phyloP scores from a whole-genome alignment of 2,113 vertebrate genomes.

The Nycticebus coucang region DNA sequence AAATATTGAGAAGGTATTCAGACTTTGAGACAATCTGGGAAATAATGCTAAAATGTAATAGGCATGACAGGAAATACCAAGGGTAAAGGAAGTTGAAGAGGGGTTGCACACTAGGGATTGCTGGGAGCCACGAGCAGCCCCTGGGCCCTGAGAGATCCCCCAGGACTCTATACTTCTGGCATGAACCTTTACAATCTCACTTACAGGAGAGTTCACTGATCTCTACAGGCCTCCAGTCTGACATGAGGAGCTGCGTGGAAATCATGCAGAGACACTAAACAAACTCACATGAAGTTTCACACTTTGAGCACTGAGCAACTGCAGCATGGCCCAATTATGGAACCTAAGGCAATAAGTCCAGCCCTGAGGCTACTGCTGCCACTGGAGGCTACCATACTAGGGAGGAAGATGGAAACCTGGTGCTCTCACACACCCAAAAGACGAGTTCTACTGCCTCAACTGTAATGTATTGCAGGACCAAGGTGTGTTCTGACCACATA shows the following conservation, averaged over 20 bases:
- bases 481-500: not conserved
- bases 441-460: not conserved
- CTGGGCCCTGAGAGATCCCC: not conserved
- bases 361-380: not conserved
- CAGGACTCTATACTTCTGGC: not conserved
- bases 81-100: not conserved
- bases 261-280: not conserved
- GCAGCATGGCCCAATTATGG: not conserved
- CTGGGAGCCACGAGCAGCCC: not conserved
- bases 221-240: not conserved
- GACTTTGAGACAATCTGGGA: not conserved
- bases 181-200: not conserved
- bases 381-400: not conserved
- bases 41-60: not conserved
- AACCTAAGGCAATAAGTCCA: not conserved
- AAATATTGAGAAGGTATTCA: not conserved
- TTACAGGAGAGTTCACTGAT: not conserved
- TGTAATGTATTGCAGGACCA: not conserved
- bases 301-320: not conserved
- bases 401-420: not conserved
- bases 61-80: not conserved
- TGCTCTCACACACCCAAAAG: not conserved
- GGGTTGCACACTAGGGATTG: not conserved
- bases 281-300: not conserved
- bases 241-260: not conserved